phyloP scores from a whole-genome alignment of 2,797 vertebrate species.

The Myotis pilosus region DNA sequence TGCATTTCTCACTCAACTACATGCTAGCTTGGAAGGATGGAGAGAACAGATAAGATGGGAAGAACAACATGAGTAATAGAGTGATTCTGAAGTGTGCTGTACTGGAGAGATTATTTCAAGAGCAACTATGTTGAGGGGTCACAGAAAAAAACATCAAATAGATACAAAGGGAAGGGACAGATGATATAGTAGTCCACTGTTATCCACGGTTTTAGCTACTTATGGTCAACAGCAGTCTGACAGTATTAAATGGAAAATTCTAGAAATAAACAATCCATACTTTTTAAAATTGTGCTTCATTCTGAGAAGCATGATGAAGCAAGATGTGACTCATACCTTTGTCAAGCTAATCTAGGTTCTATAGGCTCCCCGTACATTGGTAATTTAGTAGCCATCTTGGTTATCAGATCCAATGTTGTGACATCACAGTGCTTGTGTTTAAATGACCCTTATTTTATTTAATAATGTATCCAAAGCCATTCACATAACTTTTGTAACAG shows the following conservation, averaged over 20 bases:
- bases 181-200: background rate
- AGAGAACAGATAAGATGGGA: constrained; percentile 35
- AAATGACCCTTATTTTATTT: background rate
- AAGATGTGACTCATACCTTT: background rate
- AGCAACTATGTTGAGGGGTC: constrained; percentile 7
- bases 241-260: background rate
- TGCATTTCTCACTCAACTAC: constrained; percentile 18
- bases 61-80: constrained; percentile 40
- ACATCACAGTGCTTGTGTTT: background rate
- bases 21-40: constrained; percentile 22
- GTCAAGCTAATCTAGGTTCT: background rate
- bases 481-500: background rate
- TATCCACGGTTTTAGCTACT: background rate
- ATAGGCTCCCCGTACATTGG: background rate
- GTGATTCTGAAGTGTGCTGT: constrained; percentile 32
- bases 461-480: background rate
- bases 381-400: background rate
- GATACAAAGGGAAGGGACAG: constrained; percentile 3
- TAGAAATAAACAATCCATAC: background rate
- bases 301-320: background rate
- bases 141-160: constrained; percentile 33
- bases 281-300: background rate
- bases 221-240: background rate
- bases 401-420: background rate
- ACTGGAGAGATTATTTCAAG: background rate